These are phyloP conservation scores for Menidia menidia DNA, from an alignment of 2,797 vertebrate species.

Conservation along the genomic window DNA sequence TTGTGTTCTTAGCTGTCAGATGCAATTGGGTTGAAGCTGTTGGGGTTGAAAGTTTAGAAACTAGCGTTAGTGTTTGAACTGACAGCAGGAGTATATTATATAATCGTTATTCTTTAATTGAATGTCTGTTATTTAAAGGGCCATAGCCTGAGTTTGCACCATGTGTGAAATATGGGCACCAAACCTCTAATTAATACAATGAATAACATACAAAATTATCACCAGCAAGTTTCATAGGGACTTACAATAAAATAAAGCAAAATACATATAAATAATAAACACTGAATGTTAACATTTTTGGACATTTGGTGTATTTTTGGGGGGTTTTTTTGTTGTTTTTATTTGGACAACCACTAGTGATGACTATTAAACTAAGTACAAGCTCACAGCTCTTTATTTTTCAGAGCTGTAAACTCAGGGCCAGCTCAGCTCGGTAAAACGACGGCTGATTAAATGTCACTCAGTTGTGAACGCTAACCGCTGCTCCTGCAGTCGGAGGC, in stretches of 20 bases:
- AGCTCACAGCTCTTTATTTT: background rate
- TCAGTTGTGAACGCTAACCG: background rate
- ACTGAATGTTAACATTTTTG: too few relatives aligned
- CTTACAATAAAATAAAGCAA: background rate
- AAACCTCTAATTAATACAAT: background rate
- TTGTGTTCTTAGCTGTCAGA: slow-evolving; percentile 8
- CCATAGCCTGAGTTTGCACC: background rate
- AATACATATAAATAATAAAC: background rate
- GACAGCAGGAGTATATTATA: background rate
- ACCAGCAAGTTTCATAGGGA: background rate
- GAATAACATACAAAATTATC: background rate
- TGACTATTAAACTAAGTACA: background rate
- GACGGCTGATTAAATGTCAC: background rate
- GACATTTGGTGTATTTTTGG: background rate
- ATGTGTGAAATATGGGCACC: background rate
- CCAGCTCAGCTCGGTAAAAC: background rate
- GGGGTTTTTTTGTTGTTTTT: too few relatives aligned
- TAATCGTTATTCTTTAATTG: background rate
- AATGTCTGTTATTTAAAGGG: background rate
- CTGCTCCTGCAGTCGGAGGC: slow-evolving; percentile 20
- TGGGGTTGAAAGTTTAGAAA: background rate
- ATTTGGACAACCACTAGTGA: too few relatives aligned
- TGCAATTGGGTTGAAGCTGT: background rate
- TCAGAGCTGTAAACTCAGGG: background rate
- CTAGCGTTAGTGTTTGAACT: background rate